A percentile compares a stretch with the other conserved stretches of the same genome.
Evolutionary conservation across 92 coral and sea anemone species (phyloP).

Genomic region (Porites evermanni): DNA sequence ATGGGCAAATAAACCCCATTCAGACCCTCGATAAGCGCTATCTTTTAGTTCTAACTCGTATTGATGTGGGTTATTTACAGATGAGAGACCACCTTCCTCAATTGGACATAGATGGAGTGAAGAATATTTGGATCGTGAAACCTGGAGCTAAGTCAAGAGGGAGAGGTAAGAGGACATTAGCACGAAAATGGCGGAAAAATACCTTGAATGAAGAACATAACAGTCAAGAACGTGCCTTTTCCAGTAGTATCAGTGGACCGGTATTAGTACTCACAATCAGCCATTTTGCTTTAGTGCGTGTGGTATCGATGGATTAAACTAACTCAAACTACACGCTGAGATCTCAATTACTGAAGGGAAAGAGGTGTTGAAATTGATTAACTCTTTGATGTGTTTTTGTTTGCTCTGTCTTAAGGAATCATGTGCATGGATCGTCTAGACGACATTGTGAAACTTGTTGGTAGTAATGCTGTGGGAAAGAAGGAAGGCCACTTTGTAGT

Average conservation of each 20-base stretch:
- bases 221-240: too few species aligned
- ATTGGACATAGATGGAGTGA: slow-evolving; percentile 87
- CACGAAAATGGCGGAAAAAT: too few species aligned
- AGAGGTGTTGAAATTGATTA: background rate
- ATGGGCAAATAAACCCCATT: too few species aligned
- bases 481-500: slow-evolving; percentile 97
- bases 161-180: slow-evolving; percentile 60
- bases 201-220: too few species aligned
- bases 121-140: slow-evolving; percentile 96
- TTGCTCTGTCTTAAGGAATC: slow-evolving; percentile 59
- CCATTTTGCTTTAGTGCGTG: too few species aligned
- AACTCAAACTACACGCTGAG: too few species aligned
- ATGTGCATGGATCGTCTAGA: slow-evolving; percentile 94
- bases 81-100: slow-evolving; percentile 86
- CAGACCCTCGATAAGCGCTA: too few species aligned
- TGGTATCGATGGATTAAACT: too few species aligned
- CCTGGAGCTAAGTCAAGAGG: slow-evolving; percentile 99
- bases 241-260: too few species aligned
- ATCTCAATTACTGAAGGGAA: background rate
- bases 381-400: background rate
- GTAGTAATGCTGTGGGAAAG: slow-evolving; percentile 83
- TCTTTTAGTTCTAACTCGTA: too few species aligned
- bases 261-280: too few species aligned
- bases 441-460: slow-evolving; percentile 91
- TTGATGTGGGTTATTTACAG: slow-evolving; percentile 30